Evolutionary conservation across 2,888 invertebrate genomes (phyloP), one percentile per base, ranked within the genome.

Genomic region (Epiperipatus broadwayi): DNA sequence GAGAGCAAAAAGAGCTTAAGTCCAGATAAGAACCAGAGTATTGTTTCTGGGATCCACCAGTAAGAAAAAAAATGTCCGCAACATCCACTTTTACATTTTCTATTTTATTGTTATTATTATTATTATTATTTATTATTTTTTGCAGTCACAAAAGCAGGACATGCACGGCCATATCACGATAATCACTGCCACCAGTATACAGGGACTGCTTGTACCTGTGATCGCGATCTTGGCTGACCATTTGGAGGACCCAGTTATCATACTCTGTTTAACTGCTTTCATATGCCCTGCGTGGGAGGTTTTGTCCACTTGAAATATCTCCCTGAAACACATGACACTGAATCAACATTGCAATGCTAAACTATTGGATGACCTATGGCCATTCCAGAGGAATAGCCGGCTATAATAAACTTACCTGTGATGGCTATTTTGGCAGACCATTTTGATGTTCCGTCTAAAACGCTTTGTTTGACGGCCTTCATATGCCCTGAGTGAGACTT

Each of bases 391-490:
- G 10, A 31, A 8, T 8, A n/a, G 12, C 31, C 8, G 15, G 31
- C 7, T 14, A 10, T n/a, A n/a, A n/a, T n/a, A 27, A 35, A 71
- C 84, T 75, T 79, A 93, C 93, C 91, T 80, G 93, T 95, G 66
- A 95, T 91, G 62, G 89, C 91, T 67, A 95, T 93, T 75, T 95
- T 95, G 58, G 93, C 93, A 59, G 93, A 93, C 95, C 95, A 95
- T 70, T 95, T 95, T 63, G 91, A 91, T 52, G 93, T 95, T 59
- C 95, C 95, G 68, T 95, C 93, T 66, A 95, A 73, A 56, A 95
- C 93, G 58, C 85, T 84, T 69, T 93, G 89, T 72, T 95, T 91
- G 58, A 95, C 89, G 50, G 85, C 78, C 67, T 83, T 85, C 85
- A 95, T 85, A 69, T 93, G 87, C 56, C 85, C 83, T 49, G 75